Evolutionary conservation across 2,797 vertebrate species (phyloP).

Genomic region (Pachyuromys duprasi): DNA sequence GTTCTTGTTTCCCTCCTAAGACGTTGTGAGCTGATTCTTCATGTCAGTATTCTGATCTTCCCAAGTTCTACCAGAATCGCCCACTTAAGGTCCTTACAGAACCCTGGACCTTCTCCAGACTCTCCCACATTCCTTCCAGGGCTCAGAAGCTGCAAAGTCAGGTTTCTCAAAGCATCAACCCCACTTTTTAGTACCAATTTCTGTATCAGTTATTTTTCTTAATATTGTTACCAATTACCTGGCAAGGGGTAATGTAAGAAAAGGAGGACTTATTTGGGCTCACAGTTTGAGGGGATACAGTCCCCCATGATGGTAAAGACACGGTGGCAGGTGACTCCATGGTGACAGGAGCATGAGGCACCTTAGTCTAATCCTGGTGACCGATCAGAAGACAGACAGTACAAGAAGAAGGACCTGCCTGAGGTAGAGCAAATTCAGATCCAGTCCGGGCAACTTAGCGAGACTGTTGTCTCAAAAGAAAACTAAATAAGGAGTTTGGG

Average conservation of each 20-base stretch:
- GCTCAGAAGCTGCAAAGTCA: not conserved
- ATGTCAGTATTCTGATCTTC: not conserved
- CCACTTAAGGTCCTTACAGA: not conserved
- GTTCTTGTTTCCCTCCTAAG: not conserved
- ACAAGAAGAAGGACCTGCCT: not conserved
- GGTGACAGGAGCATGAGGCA: not conserved
- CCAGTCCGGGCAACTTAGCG: not conserved
- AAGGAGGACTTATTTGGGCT: not conserved
- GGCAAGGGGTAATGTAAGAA: not conserved
- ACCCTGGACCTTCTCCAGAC: not conserved
- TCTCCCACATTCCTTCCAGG: not conserved
- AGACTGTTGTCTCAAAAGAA: not conserved
- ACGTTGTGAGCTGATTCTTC: not conserved
- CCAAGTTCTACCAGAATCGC: not conserved
- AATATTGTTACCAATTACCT: not conserved
- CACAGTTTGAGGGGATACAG: not conserved
- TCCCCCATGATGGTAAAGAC: not conserved
- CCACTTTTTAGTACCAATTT: not conserved
- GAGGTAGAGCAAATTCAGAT: not conserved
- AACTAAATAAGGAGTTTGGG: not conserved
- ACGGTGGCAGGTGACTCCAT: not conserved
- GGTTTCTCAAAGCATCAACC: not conserved
- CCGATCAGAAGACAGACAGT: not conserved
- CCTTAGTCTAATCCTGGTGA: not conserved
- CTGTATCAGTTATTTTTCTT: not conserved